These are phyloP conservation scores for Drosophila gunungcola DNA, from an alignment of 1,140 invertebrate genomes.

Conservation along the genomic window DNA sequence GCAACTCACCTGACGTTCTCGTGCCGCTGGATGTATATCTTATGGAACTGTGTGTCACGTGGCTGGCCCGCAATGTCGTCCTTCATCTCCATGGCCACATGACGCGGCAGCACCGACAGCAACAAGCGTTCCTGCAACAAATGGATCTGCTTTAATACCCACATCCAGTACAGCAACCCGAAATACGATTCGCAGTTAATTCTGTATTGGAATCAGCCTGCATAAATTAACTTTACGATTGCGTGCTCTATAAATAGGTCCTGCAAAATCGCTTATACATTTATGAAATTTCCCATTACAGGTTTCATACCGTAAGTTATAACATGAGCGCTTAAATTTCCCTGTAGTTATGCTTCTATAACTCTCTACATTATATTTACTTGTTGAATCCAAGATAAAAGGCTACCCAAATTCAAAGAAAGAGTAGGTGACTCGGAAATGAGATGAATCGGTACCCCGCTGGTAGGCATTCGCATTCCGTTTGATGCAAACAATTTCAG, in stretches of 20 bases:
- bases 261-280: too few relatives aligned
- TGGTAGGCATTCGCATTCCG: constrained; percentile 25
- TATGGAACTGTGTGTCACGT: constrained; percentile 97
- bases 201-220: constrained; percentile 4
- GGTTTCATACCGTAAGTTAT: neutral
- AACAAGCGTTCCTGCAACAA: constrained; percentile 92
- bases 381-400: constrained; percentile 25
- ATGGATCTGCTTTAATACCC: constrained; percentile 30
- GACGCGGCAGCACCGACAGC: constrained; percentile 96
- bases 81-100: constrained; percentile 99
- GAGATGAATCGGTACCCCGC: constrained; percentile 18
- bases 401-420: constrained; percentile 2
- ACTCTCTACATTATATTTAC: constrained; percentile 5
- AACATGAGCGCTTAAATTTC: neutral
- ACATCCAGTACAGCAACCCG: constrained; percentile 20
- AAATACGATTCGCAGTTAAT: constrained; percentile 20
- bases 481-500: constrained; percentile 41
- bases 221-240: constrained; percentile 5
- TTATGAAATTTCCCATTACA: too few relatives aligned
- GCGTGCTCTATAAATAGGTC: neutral
- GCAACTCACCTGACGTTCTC: constrained; percentile 95
- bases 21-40: constrained; percentile 98
- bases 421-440: constrained; percentile 1
- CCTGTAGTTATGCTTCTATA: neutral
- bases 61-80: constrained; percentile 96